Conservation (phyloP, 1,140 invertebrate species). For the Acromyrmex echinatior region DNA sequence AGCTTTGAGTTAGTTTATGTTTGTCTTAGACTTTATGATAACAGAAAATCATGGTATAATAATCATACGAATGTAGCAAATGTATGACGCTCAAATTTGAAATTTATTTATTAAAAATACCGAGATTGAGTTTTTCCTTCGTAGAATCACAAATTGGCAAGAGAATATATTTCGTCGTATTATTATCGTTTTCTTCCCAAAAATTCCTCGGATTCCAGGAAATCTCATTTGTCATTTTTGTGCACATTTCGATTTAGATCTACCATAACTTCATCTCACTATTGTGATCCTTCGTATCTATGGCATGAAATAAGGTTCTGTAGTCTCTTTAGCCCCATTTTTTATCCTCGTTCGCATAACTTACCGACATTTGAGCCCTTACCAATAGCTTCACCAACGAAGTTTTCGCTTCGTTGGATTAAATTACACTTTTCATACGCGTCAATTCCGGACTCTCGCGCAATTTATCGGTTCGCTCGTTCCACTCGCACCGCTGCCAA, state of each 20-base stretch:
- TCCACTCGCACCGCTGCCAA: background rate
- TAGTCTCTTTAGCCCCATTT: background rate
- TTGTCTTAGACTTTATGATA: constrained; percentile 7
- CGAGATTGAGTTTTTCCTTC: background rate
- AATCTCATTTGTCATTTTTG: background rate
- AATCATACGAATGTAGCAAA: background rate
- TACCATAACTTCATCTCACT: background rate
- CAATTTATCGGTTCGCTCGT: constrained; percentile 64
- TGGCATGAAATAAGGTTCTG: background rate
- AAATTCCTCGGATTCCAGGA: background rate
- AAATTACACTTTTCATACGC: constrained; percentile 69
- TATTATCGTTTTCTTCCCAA: background rate
- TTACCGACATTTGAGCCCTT: constrained; percentile 16
- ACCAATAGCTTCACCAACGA: constrained; percentile 17
- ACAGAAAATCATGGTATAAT: background rate
- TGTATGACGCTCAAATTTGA: background rate
- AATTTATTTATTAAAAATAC: background rate
- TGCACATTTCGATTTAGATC: background rate
- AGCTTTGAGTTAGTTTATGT: constrained; percentile 22
- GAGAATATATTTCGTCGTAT: background rate
- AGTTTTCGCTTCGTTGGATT: constrained; percentile 48
- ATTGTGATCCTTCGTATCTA: background rate
- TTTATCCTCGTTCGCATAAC: constrained; percentile 15
- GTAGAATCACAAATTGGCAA: background rate
- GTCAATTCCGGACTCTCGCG: constrained; percentile 21